Conservation (phyloP, 2,113 vertebrate genomes). For the Peucedramus taeniatus region DNA sequence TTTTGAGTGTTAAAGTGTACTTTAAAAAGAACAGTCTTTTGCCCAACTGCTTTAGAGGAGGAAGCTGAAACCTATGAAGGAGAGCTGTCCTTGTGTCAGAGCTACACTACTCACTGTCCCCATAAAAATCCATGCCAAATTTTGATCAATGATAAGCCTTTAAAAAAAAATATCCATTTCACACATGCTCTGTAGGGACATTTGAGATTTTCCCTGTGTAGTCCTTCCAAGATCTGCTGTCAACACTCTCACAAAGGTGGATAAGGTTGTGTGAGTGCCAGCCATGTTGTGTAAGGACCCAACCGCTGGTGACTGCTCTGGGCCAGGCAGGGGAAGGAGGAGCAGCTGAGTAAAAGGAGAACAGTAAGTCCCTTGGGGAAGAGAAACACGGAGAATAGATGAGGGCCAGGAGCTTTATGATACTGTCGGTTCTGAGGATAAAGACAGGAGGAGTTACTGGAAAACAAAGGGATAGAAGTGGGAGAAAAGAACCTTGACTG, state of each 20-base stretch:
- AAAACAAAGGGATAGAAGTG: neutral
- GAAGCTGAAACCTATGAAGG: neutral
- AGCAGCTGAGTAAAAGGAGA: neutral
- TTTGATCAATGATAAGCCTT: neutral
- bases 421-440: neutral
- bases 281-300: neutral
- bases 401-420: neutral
- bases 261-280: neutral
- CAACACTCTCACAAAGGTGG: neutral
- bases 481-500: neutral
- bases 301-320: rapidly evolving
- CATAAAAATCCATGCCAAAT: neutral
- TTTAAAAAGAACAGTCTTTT: neutral
- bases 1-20: neutral
- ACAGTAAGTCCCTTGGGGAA: neutral
- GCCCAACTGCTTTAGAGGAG: neutral
- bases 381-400: neutral
- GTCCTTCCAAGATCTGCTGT: neutral
- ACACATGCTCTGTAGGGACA: neutral
- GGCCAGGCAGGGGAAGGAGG: neutral
- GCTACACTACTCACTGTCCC: neutral
- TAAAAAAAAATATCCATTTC: neutral
- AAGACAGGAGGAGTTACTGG: neutral
- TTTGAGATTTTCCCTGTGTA: neutral
- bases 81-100: neutral